These are phyloP conservation scores for Catharus ustulatus DNA, from an alignment of 2,797 vertebrate species.

Conservation along the genomic window DNA sequence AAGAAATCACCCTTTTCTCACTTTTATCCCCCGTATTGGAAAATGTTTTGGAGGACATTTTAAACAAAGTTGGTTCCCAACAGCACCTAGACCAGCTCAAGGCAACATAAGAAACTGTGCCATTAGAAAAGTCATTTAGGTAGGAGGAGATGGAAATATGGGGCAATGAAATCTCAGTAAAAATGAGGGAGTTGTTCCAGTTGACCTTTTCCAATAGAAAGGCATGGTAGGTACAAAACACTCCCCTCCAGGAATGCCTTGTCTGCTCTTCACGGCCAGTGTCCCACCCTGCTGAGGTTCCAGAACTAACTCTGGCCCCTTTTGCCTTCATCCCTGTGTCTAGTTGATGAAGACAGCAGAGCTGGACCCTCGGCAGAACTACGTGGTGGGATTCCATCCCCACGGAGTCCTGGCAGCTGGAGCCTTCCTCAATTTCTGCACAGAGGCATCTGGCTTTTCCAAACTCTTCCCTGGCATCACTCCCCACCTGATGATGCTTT, in stretches of 20 bases:
- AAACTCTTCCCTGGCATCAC: conserved; percentile 84
- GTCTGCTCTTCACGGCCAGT: not conserved
- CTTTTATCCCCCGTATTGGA: accelerated
- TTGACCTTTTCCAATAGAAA: not conserved
- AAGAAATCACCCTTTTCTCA: not conserved
- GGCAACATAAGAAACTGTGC: not conserved
- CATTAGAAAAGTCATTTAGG: not conserved
- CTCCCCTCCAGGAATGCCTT: not conserved
- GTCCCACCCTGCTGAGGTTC: not conserved
- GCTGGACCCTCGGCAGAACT: conserved; percentile 88
- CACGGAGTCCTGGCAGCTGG: conserved; percentile 89
- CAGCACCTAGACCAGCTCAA: not conserved
- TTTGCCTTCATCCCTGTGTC: not conserved
- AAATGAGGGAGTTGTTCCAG: not conserved
- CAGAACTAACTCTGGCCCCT: not conserved
- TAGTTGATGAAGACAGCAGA: conserved; percentile 92
- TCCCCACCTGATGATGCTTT: conserved; percentile 87
- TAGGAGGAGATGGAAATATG: not conserved
- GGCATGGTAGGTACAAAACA: accelerated
- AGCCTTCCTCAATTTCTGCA: conserved; percentile 90
- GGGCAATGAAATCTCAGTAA: not conserved
- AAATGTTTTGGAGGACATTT: not conserved
- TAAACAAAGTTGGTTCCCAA: not conserved
- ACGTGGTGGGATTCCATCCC: conserved; percentile 90
- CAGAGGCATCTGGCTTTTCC: conserved; percentile 82